phyloP scores from a whole-genome alignment of 2,797 vertebrate species.

The Aphelocoma californica region DNA sequence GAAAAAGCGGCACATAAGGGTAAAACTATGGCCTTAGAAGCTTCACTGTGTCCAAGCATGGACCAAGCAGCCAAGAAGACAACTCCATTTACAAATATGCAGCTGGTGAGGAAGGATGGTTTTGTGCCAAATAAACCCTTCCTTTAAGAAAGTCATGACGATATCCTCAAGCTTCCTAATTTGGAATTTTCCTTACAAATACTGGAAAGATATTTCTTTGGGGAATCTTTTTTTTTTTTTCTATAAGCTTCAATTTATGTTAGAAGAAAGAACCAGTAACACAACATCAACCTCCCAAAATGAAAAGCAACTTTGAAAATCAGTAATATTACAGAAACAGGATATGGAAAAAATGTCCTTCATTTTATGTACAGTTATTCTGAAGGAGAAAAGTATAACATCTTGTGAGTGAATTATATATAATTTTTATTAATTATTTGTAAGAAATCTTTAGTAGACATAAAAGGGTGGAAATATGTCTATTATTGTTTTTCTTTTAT shows the following conservation, averaged over 20 bases:
- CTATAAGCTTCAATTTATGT: not conserved
- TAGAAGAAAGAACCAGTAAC: not conserved
- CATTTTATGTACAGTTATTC: not conserved
- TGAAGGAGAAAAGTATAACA: not conserved
- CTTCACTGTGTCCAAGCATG: accelerated
- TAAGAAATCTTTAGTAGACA: not conserved
- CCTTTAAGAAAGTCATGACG: not conserved
- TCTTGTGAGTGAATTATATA: not conserved
- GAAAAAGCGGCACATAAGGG: not conserved
- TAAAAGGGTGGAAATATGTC: not conserved
- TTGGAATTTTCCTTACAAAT: not conserved
- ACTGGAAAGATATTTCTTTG: not conserved
- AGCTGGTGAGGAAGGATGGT: not conserved
- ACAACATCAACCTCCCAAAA: accelerated
- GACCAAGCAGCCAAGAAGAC: not conserved
- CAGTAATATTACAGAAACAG: not conserved
- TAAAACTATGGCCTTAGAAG: not conserved
- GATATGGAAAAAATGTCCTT: not conserved
- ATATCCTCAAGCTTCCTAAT: not conserved
- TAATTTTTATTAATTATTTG: not conserved
- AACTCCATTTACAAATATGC: not conserved
- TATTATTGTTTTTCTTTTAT: not conserved
- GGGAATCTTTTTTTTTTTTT: not conserved
- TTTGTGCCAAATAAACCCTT: not conserved
- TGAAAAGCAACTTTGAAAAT: not conserved